phyloP scores from a whole-genome alignment of 1,140 invertebrate species.

The Zophobas morio region DNA sequence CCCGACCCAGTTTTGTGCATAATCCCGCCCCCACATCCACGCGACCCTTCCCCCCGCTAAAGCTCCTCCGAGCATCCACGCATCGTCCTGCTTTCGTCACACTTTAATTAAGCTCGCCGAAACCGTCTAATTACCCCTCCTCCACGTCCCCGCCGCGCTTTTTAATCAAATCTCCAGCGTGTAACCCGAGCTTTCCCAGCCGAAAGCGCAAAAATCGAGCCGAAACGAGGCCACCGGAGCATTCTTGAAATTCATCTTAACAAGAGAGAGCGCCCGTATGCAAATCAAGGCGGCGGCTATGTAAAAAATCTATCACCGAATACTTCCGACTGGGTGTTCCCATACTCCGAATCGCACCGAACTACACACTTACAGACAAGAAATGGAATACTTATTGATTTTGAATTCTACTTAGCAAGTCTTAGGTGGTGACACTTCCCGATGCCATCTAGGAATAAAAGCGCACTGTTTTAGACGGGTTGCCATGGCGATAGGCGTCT shows the following conservation, averaged over 20 bases:
- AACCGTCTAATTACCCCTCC: not conserved
- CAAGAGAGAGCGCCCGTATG: slow-evolving; percentile 57
- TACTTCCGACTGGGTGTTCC: slow-evolving; percentile 57
- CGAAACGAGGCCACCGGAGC: not conserved
- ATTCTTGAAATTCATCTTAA: slow-evolving; percentile 53
- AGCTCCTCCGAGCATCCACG: too few species aligned
- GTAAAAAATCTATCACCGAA: slow-evolving; percentile 63
- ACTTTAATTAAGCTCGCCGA: not conserved
- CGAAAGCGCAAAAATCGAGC: too few species aligned
- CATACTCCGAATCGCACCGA: slow-evolving; percentile 57
- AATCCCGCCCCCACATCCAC: too few species aligned
- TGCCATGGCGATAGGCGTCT: not conserved
- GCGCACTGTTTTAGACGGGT: slow-evolving; percentile 26
- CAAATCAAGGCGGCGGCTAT: slow-evolving; percentile 61
- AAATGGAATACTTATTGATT: slow-evolving; percentile 65
- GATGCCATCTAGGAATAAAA: slow-evolving; percentile 51
- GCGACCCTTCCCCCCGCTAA: too few species aligned
- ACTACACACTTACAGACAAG: slow-evolving; percentile 58
- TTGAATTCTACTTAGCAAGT: slow-evolving; percentile 64
- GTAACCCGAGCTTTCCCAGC: not conserved
- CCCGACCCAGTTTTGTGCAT: too few species aligned
- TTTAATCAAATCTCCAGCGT: not conserved
- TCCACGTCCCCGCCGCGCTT: not conserved
- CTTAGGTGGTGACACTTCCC: slow-evolving; percentile 62
- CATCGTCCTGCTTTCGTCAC: too few species aligned